Percentiles rank a stretch among this genome's conserved stretches.
These are phyloP conservation scores for Eciton burchellii DNA, from an alignment of 1,140 invertebrate species.

Conservation along the genomic window DNA sequence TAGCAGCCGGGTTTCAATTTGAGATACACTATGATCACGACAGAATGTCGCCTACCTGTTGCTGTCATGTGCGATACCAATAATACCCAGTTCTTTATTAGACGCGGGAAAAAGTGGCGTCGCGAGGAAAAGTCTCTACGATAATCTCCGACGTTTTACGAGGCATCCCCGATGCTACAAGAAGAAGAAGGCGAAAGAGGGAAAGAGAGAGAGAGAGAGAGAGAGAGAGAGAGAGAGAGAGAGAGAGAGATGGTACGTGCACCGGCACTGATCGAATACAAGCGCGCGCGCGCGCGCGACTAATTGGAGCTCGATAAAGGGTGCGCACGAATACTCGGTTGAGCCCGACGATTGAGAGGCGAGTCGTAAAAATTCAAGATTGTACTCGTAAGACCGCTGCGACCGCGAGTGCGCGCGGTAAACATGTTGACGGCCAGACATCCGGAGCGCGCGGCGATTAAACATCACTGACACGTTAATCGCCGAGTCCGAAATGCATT, in stretches of 20 bases:
- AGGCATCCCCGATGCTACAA: no score
- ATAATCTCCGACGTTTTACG: slow-evolving; percentile 48
- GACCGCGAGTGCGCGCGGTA: not conserved
- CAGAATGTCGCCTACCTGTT: slow-evolving; percentile 43
- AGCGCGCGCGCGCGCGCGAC: slow-evolving; percentile 1
- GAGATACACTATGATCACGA: slow-evolving; percentile 38
- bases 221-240: not conserved
- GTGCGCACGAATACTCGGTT: not conserved
- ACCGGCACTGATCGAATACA: slow-evolving; percentile 26
- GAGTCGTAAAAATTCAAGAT: slow-evolving; percentile 42
- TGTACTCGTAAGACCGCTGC: slow-evolving; percentile 31
- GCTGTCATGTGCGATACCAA: slow-evolving; percentile 19
- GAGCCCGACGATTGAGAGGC: not conserved
- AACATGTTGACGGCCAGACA: not conserved
- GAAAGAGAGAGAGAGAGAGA: no score
- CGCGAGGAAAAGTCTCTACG: slow-evolving; percentile 25
- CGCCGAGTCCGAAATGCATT: not conserved
- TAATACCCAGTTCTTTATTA: slow-evolving; percentile 45
- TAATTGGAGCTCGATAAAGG: slow-evolving; percentile 42
- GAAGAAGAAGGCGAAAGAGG: no score
- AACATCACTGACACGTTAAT: slow-evolving; percentile 3
- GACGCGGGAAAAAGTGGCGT: slow-evolving; percentile 8
- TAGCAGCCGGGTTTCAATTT: slow-evolving; percentile 36
- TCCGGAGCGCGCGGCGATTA: not conserved
- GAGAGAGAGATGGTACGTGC: slow-evolving; percentile 2